Evolutionary conservation across 1,140 invertebrate genomes (phyloP).

Genomic region (Gonatopus flavifemur): DNA sequence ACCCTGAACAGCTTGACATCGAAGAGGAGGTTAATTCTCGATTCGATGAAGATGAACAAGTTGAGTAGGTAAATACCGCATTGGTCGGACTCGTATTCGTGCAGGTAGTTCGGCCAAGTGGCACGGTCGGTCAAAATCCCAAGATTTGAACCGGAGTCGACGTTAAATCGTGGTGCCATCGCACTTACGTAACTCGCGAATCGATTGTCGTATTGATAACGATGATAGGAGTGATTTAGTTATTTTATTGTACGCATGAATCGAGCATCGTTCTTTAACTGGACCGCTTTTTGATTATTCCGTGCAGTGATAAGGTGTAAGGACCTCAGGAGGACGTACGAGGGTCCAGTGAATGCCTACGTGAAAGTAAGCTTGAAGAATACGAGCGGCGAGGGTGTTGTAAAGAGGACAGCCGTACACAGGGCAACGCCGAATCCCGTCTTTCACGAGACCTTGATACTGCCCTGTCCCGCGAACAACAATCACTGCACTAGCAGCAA

Average conservation of each 20-base stretch:
- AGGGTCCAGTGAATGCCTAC: conserved; percentile 55
- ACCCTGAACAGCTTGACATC: no score
- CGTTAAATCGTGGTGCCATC: neutral
- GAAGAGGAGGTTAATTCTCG: conserved; percentile 2
- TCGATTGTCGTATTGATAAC: neutral
- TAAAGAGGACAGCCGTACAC: conserved; percentile 56
- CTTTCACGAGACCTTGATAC: conserved; percentile 52
- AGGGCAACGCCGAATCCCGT: conserved; percentile 55
- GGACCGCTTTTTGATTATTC: conserved; percentile 15
- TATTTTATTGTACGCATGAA: no score
- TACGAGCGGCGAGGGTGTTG: conserved; percentile 44
- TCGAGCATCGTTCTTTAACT: conserved; percentile 6
- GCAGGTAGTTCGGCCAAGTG: conserved; percentile 25
- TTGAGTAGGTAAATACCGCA: conserved; percentile 43
- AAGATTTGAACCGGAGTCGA: no score
- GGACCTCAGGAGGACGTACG: conserved; percentile 49
- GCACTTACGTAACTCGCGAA: neutral
- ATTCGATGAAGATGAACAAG: conserved; percentile 2
- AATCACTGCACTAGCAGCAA: conserved; percentile 41
- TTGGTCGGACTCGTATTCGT: conserved; percentile 30
- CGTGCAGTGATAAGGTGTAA: conserved; percentile 54
- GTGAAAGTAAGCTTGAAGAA: conserved; percentile 54
- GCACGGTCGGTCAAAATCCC: conserved; percentile 17
- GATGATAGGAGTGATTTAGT: neutral
- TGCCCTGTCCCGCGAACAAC: conserved; percentile 47